phyloP scores from a whole-genome alignment of 53 echinoderm and acorn worm species.

The Antedon mediterranea region DNA sequence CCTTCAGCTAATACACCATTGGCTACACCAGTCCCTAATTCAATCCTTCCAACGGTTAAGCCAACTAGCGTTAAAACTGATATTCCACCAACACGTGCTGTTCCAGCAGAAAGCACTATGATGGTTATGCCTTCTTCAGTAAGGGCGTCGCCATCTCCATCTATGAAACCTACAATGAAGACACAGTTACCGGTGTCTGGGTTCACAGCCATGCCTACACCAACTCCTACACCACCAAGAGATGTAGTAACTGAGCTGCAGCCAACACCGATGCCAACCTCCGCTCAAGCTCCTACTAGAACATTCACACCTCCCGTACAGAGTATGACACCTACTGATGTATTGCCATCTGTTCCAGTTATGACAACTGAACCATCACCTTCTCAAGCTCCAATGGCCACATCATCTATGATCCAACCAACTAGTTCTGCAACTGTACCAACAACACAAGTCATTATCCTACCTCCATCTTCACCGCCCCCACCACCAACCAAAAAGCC shows the following conservation, averaged over 20 bases:
- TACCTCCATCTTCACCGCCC: conserved; percentile 16
- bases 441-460: conserved; percentile 10
- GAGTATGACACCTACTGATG: conserved; percentile 28
- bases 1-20: conserved; percentile 49
- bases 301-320: conserved; percentile 35
- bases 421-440: conserved; percentile 19
- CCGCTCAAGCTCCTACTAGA: conserved; percentile 25
- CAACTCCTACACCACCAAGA: conserved; percentile 31
- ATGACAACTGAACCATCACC: conserved; percentile 14
- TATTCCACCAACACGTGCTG: conserved; percentile 34
- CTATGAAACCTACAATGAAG: conserved; percentile 6
- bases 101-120: conserved; percentile 38
- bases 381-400: not conserved
- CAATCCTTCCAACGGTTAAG: conserved; percentile 14
- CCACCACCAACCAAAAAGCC: conserved; percentile 15
- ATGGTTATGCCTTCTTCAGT: conserved; percentile 6
- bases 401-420: not conserved
- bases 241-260: not conserved
- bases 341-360: conserved; percentile 7
- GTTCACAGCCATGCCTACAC: conserved; percentile 31
- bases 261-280: not conserved
- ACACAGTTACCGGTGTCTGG: not conserved
- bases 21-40: conserved; percentile 50
- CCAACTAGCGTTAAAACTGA: conserved; percentile 42
- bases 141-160: conserved; percentile 29